Conservation (phyloP, 2,797 vertebrate genomes). For the Phataginus tricuspis region DNA sequence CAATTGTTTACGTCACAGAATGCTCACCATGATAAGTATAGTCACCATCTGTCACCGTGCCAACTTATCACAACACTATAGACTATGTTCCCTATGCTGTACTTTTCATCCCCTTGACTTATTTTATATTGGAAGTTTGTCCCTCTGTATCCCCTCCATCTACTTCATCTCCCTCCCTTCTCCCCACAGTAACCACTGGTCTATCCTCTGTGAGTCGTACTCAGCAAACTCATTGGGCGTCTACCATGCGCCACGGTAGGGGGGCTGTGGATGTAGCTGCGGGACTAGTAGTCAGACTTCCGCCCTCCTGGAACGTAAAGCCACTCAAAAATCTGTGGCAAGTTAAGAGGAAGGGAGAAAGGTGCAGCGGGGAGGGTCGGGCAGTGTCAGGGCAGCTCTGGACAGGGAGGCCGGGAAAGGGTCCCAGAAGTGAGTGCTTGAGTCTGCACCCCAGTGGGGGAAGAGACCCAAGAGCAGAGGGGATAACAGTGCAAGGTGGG, state of each 20-base stretch:
- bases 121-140: no score
- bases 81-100: no score
- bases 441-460: neutral
- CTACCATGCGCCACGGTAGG: neutral
- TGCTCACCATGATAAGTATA: no score
- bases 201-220: no score
- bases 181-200: no score
- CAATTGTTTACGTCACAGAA: no score
- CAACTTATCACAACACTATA: no score
- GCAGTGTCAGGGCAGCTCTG: neutral
- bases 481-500: no score
- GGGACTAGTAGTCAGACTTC: neutral
- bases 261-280: neutral
- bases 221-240: neutral
- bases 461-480: neutral
- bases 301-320: neutral
- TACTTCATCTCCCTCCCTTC: no score
- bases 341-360: neutral
- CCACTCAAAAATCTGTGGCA: neutral
- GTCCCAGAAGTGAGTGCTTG: neutral
- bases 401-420: neutral
- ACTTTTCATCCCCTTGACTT: no score
- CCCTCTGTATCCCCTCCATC: no score
- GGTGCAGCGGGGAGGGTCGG: neutral
- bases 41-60: no score